These are phyloP conservation scores for Hypsopygia costalis DNA, from an alignment of 2,888 invertebrate genomes.

Conservation along the genomic window DNA sequence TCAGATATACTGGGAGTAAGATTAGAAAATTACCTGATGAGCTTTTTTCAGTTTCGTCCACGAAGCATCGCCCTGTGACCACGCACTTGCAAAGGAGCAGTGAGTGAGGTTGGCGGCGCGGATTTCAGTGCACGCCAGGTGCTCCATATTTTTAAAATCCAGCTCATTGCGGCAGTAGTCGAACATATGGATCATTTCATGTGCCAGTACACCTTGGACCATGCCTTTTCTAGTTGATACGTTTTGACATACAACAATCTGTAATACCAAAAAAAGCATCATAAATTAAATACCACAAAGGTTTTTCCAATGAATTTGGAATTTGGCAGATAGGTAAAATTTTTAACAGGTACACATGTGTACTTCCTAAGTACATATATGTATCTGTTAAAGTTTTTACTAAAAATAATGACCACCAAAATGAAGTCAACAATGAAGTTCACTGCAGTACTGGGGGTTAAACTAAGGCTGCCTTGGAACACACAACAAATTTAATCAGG, in stretches of 20 bases:
- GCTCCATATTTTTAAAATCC: constrained; percentile 94
- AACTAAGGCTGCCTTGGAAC: too few relatives aligned
- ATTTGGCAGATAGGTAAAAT: too few relatives aligned
- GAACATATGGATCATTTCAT: constrained; percentile 98
- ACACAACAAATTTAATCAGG: too few relatives aligned
- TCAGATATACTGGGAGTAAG: too few relatives aligned
- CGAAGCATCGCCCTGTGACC: constrained; percentile 88
- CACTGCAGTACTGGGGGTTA: too few relatives aligned
- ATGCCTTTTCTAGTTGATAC: constrained; percentile 84
- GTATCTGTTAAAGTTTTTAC: too few relatives aligned
- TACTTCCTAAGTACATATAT: too few relatives aligned
- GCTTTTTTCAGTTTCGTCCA: constrained; percentile 85
- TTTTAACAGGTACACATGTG: too few relatives aligned
- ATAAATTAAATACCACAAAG: too few relatives aligned
- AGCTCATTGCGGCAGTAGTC: constrained; percentile 94
- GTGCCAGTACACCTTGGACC: constrained; percentile 90
- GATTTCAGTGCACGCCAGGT: constrained; percentile 97
- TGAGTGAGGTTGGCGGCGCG: constrained; percentile 96
- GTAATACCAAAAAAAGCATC: constrained; percentile 28
- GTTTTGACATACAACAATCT: constrained; percentile 96
- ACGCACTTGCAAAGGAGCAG: constrained; percentile 92
- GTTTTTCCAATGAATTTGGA: too few relatives aligned
- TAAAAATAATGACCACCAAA: too few relatives aligned
- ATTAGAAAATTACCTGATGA: constrained; percentile 91
- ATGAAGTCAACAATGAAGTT: too few relatives aligned